phyloP scores from a whole-genome alignment of 2,113 vertebrate species.

The Clarias batrachus region DNA sequence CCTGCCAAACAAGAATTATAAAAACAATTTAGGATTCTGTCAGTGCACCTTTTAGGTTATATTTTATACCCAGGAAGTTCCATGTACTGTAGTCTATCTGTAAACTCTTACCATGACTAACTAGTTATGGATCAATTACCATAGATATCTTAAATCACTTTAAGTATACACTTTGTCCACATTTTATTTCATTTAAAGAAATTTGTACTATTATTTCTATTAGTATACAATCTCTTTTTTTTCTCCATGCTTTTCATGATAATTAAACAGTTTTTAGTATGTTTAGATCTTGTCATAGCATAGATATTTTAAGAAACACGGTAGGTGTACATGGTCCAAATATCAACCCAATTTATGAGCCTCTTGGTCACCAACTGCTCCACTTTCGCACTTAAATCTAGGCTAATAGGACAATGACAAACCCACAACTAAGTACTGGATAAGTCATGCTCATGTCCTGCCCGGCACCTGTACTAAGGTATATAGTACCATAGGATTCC shows the following conservation, averaged over 20 bases:
- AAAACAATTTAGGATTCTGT: slow-evolving; percentile 16
- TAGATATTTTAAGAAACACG: slow-evolving; percentile 3
- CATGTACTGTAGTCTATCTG: background rate
- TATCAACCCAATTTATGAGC: slow-evolving; percentile 5
- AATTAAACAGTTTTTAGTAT: background rate
- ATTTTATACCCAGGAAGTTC: background rate
- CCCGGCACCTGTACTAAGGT: too few relatives aligned
- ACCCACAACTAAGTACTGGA: slow-evolving; percentile 14
- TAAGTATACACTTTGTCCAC: background rate
- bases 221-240: background rate
- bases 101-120: background rate
- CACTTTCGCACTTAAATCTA: slow-evolving; percentile 39
- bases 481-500: too few relatives aligned
- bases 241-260: background rate
- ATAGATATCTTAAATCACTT: background rate
- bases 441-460: background rate
- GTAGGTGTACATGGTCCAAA: background rate
- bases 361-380: slow-evolving; percentile 28
- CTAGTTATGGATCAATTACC: too few relatives aligned
- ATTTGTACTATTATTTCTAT: background rate
- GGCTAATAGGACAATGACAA: slow-evolving; percentile 36
- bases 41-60: background rate
- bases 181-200: background rate
- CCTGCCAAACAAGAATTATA: slow-evolving; percentile 10
- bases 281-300: background rate